phyloP scores from a whole-genome alignment of 2,113 vertebrate species.

The Turnix velox region DNA sequence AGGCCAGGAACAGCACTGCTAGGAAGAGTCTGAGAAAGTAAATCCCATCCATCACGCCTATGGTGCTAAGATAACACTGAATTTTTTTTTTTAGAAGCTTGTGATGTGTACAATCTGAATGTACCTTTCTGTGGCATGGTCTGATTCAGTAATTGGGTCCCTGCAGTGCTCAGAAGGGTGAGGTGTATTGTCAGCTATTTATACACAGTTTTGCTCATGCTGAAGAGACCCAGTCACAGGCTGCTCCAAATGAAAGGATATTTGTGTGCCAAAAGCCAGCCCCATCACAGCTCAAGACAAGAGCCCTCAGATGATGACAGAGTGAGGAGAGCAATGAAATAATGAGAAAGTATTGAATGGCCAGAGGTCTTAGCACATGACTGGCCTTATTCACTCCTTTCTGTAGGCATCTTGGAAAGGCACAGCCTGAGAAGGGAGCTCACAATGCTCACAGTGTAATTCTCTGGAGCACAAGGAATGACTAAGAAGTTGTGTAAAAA shows the following conservation, averaged over 20 bases:
- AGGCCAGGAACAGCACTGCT: background rate
- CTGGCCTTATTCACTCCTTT: constrained; percentile 44
- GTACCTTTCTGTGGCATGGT: background rate
- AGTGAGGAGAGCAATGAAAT: constrained; percentile 2
- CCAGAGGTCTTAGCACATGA: constrained; percentile 44
- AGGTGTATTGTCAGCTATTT: constrained; percentile 28
- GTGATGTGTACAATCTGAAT: background rate
- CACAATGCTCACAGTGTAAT: background rate
- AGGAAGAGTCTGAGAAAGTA: background rate
- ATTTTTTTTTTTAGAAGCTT: background rate
- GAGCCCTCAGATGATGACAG: constrained; percentile 33
- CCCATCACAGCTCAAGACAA: constrained; percentile 29
- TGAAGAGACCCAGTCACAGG: constrained; percentile 26
- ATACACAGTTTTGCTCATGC: background rate
- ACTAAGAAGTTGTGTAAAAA: background rate
- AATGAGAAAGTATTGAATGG: background rate
- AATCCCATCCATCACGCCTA: background rate
- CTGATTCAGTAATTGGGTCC: constrained; percentile 27
- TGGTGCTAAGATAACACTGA: background rate
- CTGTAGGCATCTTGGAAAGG: constrained; percentile 10
- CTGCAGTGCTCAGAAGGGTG: constrained; percentile 37
- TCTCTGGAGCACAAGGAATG: background rate
- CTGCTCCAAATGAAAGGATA: constrained; percentile 55
- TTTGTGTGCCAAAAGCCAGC: constrained; percentile 27
- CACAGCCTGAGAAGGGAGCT: background rate